Conservation (phyloP, 1,140 invertebrate species). For the Globodera ellingtonae region DNA sequence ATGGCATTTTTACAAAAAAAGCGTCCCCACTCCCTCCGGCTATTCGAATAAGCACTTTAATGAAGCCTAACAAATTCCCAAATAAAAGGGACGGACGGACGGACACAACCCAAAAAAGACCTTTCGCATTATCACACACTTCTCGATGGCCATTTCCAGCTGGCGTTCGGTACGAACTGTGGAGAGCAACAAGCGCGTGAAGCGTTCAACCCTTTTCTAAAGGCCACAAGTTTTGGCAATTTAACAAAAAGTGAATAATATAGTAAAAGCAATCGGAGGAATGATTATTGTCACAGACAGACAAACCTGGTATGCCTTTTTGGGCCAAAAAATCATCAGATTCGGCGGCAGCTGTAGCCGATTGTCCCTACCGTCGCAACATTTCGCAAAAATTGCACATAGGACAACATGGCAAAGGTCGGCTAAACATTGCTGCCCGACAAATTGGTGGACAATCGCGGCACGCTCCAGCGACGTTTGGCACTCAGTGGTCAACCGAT, state of each 20-base stretch:
- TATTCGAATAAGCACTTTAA: too few species aligned
- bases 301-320: constrained; percentile 33
- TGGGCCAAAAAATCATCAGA: constrained; percentile 51
- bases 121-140: constrained; percentile 60
- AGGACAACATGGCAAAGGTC: neutral
- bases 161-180: constrained; percentile 44
- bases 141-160: constrained; percentile 55
- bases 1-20: too few species aligned
- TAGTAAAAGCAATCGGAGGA: neutral
- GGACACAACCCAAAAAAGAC: constrained; percentile 32
- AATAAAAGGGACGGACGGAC: too few species aligned
- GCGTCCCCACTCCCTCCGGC: too few species aligned
- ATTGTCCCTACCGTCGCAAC: neutral
- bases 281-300: neutral
- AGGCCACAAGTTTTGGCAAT: neutral
- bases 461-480: neutral
- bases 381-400: neutral
- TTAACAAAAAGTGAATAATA: neutral
- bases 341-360: constrained; percentile 40
- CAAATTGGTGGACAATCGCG: neutral
- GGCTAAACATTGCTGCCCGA: neutral
- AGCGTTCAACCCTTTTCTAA: constrained; percentile 47
- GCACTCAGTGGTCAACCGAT: neutral
- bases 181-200: constrained; percentile 40
- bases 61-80: too few species aligned